phyloP scores from a whole-genome alignment of 2,888 invertebrate species.

The Dicranocentrus wangi region DNA sequence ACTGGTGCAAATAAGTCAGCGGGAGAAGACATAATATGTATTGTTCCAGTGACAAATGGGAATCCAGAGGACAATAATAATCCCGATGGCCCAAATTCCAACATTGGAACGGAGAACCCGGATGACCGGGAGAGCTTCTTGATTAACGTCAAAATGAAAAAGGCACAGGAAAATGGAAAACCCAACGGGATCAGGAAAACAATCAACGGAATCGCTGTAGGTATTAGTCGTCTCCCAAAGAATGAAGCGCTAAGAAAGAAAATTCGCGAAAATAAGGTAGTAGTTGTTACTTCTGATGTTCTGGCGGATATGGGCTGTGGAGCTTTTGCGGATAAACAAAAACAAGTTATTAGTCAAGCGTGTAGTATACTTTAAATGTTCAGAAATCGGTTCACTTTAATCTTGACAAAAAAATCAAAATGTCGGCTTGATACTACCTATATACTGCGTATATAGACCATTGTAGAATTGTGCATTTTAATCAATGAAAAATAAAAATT shows the following conservation, averaged over 20 bases:
- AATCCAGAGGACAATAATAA: background rate
- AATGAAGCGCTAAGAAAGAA: constrained; percentile 60
- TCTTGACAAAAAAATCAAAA: no score
- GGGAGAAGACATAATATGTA: constrained; percentile 36
- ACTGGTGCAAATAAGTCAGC: background rate
- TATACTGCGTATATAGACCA: no score
- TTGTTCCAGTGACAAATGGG: constrained; percentile 21
- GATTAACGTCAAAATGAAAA: constrained; percentile 44
- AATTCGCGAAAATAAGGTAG: constrained; percentile 69
- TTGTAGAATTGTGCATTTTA: background rate
- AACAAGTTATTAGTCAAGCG: constrained; percentile 70
- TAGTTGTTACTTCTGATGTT: constrained; percentile 70
- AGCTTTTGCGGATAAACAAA: constrained; percentile 70
- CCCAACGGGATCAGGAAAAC: constrained; percentile 31
- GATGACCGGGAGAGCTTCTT: constrained; percentile 41
- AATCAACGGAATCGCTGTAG: constrained; percentile 57
- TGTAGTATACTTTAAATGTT: constrained; percentile 62
- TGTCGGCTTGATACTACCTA: no score
- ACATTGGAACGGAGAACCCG: background rate
- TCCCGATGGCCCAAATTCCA: background rate
- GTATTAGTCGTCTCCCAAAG: constrained; percentile 50
- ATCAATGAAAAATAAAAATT: no score
- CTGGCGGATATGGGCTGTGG: constrained; percentile 72
- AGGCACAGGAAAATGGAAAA: constrained; percentile 16
- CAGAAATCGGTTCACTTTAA: no score